Conservation (phyloP, 2,113 vertebrate species). For the Cettia cetti region DNA sequence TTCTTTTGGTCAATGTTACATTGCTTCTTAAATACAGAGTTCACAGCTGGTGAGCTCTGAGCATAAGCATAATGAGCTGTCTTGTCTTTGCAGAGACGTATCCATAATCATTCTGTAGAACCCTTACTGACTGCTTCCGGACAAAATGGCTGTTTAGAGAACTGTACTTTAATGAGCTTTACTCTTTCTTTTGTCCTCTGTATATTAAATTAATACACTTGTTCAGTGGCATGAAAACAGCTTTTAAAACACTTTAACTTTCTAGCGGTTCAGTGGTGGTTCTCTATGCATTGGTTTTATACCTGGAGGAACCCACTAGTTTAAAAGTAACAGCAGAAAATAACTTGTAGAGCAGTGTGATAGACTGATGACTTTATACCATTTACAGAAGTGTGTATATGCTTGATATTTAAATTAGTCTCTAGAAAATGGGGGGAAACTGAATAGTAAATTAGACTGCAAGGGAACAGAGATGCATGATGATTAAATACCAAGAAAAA, state of each 20-base stretch:
- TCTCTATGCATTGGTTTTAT: background rate
- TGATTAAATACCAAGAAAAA: background rate
- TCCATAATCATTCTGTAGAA: background rate
- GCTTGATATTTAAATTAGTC: background rate
- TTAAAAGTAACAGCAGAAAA: background rate
- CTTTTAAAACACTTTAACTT: background rate
- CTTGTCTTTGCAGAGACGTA: background rate
- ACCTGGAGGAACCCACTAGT: background rate
- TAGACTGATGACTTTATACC: background rate
- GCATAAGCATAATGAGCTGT: background rate
- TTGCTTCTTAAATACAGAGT: background rate
- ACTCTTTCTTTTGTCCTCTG: background rate
- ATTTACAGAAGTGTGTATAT: background rate
- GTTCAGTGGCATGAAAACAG: background rate
- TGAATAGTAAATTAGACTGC: background rate
- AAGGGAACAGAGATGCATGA: background rate
- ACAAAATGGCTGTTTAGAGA: background rate
- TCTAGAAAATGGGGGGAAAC: background rate
- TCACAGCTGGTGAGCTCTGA: background rate
- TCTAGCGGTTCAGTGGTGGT: accelerated
- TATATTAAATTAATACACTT: background rate
- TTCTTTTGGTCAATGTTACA: background rate
- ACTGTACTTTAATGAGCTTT: background rate
- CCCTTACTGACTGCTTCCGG: background rate
- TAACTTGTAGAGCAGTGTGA: background rate